Base-by-base conservation (phyloP, 2,888 invertebrate genomes). In the Latrodectus hesperus region DNA sequence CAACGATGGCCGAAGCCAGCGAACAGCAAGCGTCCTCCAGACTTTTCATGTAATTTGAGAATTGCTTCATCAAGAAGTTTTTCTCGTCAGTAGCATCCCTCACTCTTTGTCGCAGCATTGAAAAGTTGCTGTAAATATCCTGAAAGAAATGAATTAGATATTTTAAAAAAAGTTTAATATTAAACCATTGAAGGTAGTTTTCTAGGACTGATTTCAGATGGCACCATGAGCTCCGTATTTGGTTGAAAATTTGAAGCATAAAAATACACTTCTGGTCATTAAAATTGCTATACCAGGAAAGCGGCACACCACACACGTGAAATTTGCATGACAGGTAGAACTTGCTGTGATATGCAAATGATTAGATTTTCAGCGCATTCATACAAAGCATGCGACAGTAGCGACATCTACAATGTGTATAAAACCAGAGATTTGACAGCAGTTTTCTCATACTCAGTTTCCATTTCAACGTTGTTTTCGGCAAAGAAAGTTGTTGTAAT, bases 41-140 rank as follows among this genome's bases (percentile, higher is more conserved):
- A 22, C 55, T 71, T 22, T 72, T 75, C 26, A 55, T 8, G 16
- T 81, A 73, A 4, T 81, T 71, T 9, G 22, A 60, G 22, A 81
- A 77, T n/a, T 86, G 86, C 11, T 86, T 86, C n/a, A 17, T 10
- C 1, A 86, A 51, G 14, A 81, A 81, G 53, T 81, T 64, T 26
- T 67, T 81, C 52, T 73, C 71, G 5, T 26, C 11, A 11, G 51
- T 6, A n/a, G 81, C 77, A 9, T 26, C n/a, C 2, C 17, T n/a
- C 9, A 72, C 77, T 26, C 77, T n/a, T 12, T 81, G 71, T 5
- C 76, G 68, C 26, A 86, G 55, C 5, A 68, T 12, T 1, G 81
- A 81, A 55, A 76, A 86, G 10, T 81, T 64, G 38, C 81, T 60
- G 14, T 86, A 86, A 22, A 81, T 73, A 67, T 86, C 81, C 86